These are phyloP conservation scores for Blastomussa wellsi DNA, from an alignment of 92 coral and sea anemone genomes.

Conservation along the genomic window DNA sequence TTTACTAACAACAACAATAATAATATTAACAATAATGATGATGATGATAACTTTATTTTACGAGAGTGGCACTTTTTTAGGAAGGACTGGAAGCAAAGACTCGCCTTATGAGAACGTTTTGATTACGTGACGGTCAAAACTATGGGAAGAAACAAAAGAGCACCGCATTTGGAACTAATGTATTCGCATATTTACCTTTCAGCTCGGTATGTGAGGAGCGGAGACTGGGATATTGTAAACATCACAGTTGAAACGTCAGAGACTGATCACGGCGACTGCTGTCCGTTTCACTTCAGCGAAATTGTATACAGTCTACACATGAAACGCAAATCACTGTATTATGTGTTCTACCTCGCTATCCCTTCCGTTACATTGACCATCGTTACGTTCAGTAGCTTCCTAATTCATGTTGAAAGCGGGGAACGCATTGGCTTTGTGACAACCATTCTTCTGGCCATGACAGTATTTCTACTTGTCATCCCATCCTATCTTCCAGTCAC, in stretches of 20 bases:
- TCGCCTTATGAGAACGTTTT: too few species aligned
- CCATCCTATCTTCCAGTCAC: conserved; percentile 72
- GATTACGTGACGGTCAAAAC: too few species aligned
- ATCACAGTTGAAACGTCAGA: not conserved
- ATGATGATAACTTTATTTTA: too few species aligned
- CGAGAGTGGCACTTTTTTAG: too few species aligned
- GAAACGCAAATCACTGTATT: conserved; percentile 62
- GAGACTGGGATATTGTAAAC: conserved; percentile 59
- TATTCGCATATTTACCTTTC: not conserved
- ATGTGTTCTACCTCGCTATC: conserved; percentile 62
- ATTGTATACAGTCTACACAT: conserved; percentile 43
- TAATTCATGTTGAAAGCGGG: conserved; percentile 82
- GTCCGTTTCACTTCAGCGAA: conserved; percentile 57
- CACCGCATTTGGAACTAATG: too few species aligned
- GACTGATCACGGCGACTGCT: conserved; percentile 60
- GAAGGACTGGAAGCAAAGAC: too few species aligned
- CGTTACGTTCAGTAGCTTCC: conserved; percentile 67
- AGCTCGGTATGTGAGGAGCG: conserved; percentile 62
- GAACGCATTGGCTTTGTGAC: conserved; percentile 88
- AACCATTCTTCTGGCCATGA: conserved; percentile 80
- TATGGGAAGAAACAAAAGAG: too few species aligned
- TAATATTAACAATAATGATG: too few species aligned
- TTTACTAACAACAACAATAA: too few species aligned
- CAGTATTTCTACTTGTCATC: conserved; percentile 71
- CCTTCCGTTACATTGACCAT: conserved; percentile 65